Evolutionary conservation across 2,888 invertebrate species (phyloP).

Genomic region (Microplitis deprimator): DNA sequence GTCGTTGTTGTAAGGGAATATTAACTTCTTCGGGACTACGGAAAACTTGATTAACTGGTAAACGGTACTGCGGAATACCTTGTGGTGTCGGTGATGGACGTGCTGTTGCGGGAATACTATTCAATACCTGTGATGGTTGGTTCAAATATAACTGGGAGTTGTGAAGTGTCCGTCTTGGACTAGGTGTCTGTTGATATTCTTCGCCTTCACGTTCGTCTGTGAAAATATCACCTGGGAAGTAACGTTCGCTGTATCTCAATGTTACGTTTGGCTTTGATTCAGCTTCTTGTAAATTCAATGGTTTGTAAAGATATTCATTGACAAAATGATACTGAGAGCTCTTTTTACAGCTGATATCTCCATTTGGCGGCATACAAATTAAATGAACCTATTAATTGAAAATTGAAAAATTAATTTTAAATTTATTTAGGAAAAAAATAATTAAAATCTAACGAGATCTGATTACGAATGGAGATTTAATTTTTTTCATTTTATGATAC

Average conservation of each 20-base stretch:
- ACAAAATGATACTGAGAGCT: conserved; percentile 93
- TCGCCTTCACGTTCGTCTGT: conserved; percentile 66
- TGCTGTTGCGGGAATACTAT: conserved; percentile 63
- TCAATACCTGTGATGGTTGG: conserved; percentile 66
- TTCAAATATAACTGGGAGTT: conserved; percentile 58
- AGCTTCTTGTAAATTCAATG: conserved; percentile 87
- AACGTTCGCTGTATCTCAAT: conserved; percentile 84
- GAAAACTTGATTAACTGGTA: conserved; percentile 80
- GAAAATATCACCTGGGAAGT: conserved; percentile 86
- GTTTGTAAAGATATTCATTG: conserved; percentile 92
- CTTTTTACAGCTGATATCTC: conserved; percentile 90
- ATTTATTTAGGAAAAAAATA: too few relatives aligned
- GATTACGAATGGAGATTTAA: too few relatives aligned
- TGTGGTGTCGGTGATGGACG: conserved; percentile 68
- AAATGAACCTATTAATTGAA: conserved; percentile 81
- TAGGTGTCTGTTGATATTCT: conserved; percentile 64
- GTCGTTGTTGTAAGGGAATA: conserved; percentile 86
- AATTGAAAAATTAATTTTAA: background rate
- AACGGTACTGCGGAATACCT: conserved; percentile 69
- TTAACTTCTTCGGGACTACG: conserved; percentile 90
- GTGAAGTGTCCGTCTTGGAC: conserved; percentile 62
- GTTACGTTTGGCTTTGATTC: conserved; percentile 86
- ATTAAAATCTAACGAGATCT: too few relatives aligned
- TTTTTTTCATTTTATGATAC: too few relatives aligned
- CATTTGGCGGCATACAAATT: conserved; percentile 93